Evolutionary conservation across 2,113 vertebrate genomes (phyloP), one percentile per base, ranked within the genome.

Genomic region (Pungitius pungitius): DNA sequence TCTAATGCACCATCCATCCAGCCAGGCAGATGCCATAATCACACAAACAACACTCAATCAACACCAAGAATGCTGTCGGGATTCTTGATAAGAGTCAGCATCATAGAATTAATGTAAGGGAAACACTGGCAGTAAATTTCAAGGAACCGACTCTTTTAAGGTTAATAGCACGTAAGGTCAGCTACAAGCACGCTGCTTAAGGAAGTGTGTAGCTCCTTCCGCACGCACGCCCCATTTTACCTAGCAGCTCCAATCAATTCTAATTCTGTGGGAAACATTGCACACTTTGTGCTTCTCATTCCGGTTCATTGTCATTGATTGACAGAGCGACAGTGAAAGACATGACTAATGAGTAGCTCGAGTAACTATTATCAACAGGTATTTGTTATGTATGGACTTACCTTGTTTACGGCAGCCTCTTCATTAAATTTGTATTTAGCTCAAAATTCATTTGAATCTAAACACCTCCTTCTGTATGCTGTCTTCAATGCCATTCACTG

Each of bases 1-100:
- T 59, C 24, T 73, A 83, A 87, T 87, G 17, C 81, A 61, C 22
- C 52, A 67, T 85, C 51, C 61, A 79, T 72, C 40, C n/a, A 27
- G 27, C 20, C 49, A 72, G 64, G 82, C 67, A 71, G 67, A 58
- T 83, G 67, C 59, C 62, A 75, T 66, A 42, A 76, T 80, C 35
- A 68, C n/a, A 59, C 54, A 68, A 82, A 75, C 40, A 69, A 47
- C 49, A 37, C 51, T 78, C 35, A 75, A 56, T 81, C 64, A 76
- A 71, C n/a, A 43, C 9, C 7, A 61, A 39, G 45, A 59, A n/a
- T 40, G 13, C n/a, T 33, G 39, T 35, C 57, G 56, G 10, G 17
- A n/a, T 24, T 72, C 58, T 52, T 42, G 20, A 58, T 61, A 11
- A n/a, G 45, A 73, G 68, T 14, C 22, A 2, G 12, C 22, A 6